Evolutionary conservation across 1,140 invertebrate genomes (phyloP), one percentile per base, ranked within the genome.

Genomic region (Planococcus citri): DNA sequence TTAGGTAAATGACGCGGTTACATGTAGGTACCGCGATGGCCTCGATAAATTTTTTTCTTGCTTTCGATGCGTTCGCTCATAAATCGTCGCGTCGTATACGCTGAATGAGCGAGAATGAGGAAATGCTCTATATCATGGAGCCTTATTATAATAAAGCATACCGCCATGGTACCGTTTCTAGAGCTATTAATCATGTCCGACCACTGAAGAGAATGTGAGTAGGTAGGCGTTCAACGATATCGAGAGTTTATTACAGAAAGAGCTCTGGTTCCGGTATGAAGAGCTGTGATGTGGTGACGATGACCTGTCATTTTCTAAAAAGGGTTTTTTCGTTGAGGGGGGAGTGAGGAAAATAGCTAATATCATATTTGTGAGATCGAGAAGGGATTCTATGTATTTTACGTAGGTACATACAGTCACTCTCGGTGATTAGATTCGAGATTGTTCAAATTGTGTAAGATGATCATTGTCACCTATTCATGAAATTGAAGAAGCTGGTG

Each of bases 1-100:
- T 20, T 14, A 14, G 41, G 41, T 20, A 14, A 51, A 17, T 51
- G 41, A 51, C 41, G 41, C 41, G 41, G n/a, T 20, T 20, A 51
- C 10, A n/a, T 17, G 41, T 20, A 33, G 12, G 4, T 12, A 12
- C 29, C 29, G 29, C 29, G 29, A 33, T 33, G 6, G 17, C 10
- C 41, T 51, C 41, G 41, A 51, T 51, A 51, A 51, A 51, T 51
- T 51, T n/a, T 51, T 51, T 51, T n/a, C 41, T 37, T 14, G n/a
- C n/a, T n/a, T 14, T 37, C 33, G 33, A 37, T 9, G 17, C 41
- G 41, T 51, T 51, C 2, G 12, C 12, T 51, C 41, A n/a, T 51
- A 51, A 51, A 51, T 51, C 41, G 41, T 17, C 17, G 12, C 41
- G 2, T 20, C 41, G 17, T 51, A 51, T 20, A 20, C 41, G n/a